phyloP scores from a whole-genome alignment of 2,113 vertebrate species.

The Phylloscopus whistleri region DNA sequence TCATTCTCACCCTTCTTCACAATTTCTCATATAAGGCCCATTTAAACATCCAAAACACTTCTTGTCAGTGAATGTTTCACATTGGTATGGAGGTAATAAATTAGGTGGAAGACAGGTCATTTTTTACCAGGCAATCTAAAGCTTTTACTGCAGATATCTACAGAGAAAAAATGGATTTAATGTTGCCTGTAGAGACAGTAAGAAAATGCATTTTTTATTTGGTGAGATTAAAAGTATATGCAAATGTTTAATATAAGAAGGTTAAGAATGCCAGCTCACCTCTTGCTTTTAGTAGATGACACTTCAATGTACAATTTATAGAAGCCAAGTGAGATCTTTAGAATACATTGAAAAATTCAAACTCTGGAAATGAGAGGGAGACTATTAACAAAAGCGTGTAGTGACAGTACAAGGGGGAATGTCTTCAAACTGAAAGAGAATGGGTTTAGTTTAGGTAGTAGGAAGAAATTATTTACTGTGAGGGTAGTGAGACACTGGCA shows the following conservation, averaged over 20 bases:
- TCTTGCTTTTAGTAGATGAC: neutral
- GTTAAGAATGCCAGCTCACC: neutral
- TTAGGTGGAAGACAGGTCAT: neutral
- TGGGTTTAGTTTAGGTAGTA: neutral
- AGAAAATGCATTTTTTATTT: neutral
- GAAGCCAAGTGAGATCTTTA: neutral
- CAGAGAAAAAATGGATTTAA: neutral
- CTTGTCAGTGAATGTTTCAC: neutral
- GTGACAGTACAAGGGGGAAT: neutral
- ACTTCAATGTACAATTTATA: neutral
- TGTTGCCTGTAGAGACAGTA: neutral
- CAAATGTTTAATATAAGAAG: neutral
- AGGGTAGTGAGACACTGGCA: neutral
- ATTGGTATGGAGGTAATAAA: neutral
- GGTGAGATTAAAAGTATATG: neutral
- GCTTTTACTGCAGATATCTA: neutral
- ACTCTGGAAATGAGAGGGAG: neutral
- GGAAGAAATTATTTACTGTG: neutral
- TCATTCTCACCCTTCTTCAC: neutral
- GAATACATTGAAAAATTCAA: neutral
- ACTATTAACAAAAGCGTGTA: neutral
- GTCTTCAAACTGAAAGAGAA: neutral
- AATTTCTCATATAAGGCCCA: neutral
- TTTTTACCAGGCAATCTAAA: neutral
- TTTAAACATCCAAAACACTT: neutral